Evolutionary conservation across 2,797 vertebrate species (phyloP).

Genomic region (Poecilia picta): DNA sequence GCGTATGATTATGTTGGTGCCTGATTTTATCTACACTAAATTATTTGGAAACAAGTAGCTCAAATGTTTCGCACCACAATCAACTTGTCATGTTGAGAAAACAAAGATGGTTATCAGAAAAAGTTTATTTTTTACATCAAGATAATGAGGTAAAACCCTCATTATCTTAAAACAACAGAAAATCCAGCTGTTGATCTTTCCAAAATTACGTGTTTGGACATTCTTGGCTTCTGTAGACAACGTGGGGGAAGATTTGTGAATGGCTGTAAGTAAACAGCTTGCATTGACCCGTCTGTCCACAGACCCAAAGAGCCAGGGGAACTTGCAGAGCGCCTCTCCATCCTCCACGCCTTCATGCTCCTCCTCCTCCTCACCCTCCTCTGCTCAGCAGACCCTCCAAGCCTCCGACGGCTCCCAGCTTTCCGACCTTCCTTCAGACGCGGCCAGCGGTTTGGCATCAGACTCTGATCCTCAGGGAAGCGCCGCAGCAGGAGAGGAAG

Average conservation of each 20-base stretch:
- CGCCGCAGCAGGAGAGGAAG: slow-evolving; percentile 58
- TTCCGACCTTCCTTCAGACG: slow-evolving; percentile 70
- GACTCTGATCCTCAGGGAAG: slow-evolving; percentile 42
- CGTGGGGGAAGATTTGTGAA: neutral
- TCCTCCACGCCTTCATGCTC: slow-evolving; percentile 47
- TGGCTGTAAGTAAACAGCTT: neutral
- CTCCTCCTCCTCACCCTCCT: slow-evolving; percentile 50
- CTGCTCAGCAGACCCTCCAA: slow-evolving; percentile 57
- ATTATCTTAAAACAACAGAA: neutral
- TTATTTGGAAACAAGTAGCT: neutral
- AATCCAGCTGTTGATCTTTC: neutral
- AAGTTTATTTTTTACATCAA: neutral
- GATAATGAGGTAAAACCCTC: neutral
- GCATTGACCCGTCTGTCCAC: slow-evolving; percentile 18
- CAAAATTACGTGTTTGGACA: neutral
- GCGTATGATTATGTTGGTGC: neutral
- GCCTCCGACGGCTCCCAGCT: slow-evolving; percentile 73
- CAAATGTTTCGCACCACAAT: neutral
- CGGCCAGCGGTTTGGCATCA: slow-evolving; percentile 12
- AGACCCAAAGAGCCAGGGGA: slow-evolving; percentile 51
- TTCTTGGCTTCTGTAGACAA: neutral
- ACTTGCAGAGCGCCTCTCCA: slow-evolving; percentile 41
- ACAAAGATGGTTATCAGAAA: neutral
- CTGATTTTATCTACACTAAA: neutral
- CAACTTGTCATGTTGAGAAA: neutral